A percentile compares a stretch with the other conserved stretches of the same genome.
Evolutionary conservation across 1,140 invertebrate species (phyloP).

Genomic region (Atta texana): DNA sequence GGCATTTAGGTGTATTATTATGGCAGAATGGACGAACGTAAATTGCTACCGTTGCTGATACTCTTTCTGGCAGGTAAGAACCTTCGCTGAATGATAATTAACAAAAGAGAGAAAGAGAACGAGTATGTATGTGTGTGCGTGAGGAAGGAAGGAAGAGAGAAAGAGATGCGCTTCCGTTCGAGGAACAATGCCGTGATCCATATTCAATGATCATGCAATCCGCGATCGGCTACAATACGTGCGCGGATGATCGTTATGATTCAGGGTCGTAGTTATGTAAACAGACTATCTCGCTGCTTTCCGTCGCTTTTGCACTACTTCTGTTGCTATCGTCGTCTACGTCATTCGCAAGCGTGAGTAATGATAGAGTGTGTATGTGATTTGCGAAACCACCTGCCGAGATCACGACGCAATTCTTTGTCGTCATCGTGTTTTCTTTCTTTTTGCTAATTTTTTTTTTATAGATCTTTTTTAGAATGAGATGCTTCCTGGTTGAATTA

Average conservation of each 20-base stretch:
- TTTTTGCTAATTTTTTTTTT: neutral
- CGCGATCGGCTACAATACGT: neutral
- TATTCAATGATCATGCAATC: slow-evolving; percentile 30
- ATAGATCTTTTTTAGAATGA: neutral
- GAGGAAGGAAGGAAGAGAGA: neutral
- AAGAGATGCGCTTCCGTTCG: neutral
- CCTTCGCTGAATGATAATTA: neutral
- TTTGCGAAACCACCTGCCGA: neutral
- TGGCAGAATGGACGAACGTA: slow-evolving; percentile 81
- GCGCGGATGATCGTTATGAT: slow-evolving; percentile 67
- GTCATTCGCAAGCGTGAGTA: neutral
- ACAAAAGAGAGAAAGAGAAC: neutral
- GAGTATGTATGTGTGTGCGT: too few species aligned
- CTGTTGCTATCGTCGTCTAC: neutral
- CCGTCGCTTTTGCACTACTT: neutral
- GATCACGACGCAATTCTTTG: slow-evolving; percentile 6
- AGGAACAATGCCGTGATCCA: slow-evolving; percentile 26
- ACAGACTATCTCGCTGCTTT: slow-evolving; percentile 46
- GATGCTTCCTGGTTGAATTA: neutral
- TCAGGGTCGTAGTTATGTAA: slow-evolving; percentile 76
- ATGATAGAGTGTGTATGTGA: neutral
- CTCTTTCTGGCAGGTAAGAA: slow-evolving; percentile 80
- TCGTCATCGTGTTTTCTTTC: neutral
- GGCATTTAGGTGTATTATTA: slow-evolving; percentile 75
- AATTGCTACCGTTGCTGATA: slow-evolving; percentile 77